A percentile compares a stretch with the other conserved stretches of the same genome.
These are phyloP conservation scores for Menidia beryllina DNA, from an alignment of 2,113 vertebrate species.

Conservation along the genomic window DNA sequence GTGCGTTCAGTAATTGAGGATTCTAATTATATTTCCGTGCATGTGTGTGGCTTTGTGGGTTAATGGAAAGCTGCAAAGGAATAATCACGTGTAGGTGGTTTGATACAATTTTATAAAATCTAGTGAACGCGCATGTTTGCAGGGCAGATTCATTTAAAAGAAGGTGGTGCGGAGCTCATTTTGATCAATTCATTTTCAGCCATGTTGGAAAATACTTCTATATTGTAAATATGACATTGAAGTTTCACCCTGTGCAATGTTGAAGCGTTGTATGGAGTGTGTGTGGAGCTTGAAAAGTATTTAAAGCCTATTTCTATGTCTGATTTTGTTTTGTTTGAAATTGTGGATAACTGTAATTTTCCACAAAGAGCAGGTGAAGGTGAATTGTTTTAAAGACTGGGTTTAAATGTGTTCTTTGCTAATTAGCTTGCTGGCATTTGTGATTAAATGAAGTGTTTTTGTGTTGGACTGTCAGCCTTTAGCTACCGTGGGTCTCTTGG, in stretches of 20 bases:
- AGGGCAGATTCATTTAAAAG: neutral
- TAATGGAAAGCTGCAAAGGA: constrained; percentile 1
- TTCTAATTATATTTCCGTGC: constrained; percentile 24
- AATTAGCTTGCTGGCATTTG: no score
- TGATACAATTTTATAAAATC: constrained; percentile 25
- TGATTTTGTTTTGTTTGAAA: no score
- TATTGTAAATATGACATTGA: neutral
- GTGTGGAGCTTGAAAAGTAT: no score
- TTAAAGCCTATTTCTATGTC: no score
- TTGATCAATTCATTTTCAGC: neutral
- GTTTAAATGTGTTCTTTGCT: no score
- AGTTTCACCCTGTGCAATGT: neutral
- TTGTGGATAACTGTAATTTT: no score
- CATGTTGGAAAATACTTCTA: neutral
- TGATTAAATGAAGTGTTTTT: no score
- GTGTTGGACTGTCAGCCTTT: no score
- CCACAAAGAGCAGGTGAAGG: no score
- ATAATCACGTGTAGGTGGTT: constrained; percentile 21
- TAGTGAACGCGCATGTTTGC: neutral
- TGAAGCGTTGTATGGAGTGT: no score
- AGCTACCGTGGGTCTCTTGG: no score
- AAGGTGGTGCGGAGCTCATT: neutral
- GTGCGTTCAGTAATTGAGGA: constrained; percentile 19
- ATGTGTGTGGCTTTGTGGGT: constrained; percentile 21
- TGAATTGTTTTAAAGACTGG: no score